Base-by-base conservation (phyloP, 2,797 vertebrate species). In the Serranus cabrilla region DNA sequence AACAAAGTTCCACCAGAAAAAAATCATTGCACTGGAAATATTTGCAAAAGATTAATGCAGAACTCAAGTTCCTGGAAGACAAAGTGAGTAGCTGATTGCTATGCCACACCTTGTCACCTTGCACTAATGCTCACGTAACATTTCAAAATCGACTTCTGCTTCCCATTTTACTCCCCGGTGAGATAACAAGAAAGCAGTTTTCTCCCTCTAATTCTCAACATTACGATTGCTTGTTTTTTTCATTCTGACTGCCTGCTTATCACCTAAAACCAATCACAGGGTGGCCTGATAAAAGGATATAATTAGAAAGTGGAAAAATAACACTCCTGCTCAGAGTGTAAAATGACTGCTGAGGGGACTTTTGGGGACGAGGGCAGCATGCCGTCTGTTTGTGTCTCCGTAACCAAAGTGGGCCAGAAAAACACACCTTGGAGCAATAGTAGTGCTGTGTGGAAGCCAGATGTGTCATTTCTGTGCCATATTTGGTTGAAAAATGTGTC, bases 181-280 rank as follows among this genome's bases (percentile, higher is more conserved):
- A 87, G 90, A 91, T 89, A 88, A 92, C 81, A 80, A 83, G 87
- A 81, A 86, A 73, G 45, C 62, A 31, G 59, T 84, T 84, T 84
- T 84, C 82, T 55, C 23, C 21, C 54, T 89, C 78, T 83, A 86
- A 90, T 91, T 93, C 85, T 76, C 78, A 86, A 83, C 80, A 80
- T 88, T 92, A 87, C 82, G 64, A 92, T 87, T 89, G 75, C 81
- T 89, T 87, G 78, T 85, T 84, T 85, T 75, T 83, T 81, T 74
- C 78, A 68, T 79, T 82, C 76, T 57, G 74, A 74, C 73, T 85
- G 50, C 31, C 42, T 11, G 40, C 70, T 92, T 92, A 92, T 93
- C 90, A 89, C 80, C 80, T 81, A 81, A 89, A 92, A 84, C 83
- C 74, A 92, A 93, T 95, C 92, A 91, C 81, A 79, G 59, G 58